Evolutionary conservation across 2,797 vertebrate species (phyloP).

Genomic region (Periophthalmus magnuspinnatus): DNA sequence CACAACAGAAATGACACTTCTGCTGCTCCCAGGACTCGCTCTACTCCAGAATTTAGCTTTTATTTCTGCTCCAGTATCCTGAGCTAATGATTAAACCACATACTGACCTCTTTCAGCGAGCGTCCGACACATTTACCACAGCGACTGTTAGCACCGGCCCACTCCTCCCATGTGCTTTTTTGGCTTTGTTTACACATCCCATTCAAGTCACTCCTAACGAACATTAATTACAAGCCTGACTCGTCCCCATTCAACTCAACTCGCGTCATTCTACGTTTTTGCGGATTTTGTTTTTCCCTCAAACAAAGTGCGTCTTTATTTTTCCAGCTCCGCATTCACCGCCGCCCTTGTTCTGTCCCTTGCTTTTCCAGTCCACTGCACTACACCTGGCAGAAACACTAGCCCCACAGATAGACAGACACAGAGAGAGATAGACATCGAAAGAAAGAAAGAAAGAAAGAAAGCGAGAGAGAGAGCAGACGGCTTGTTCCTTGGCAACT

Average conservation of each 20-base stretch:
- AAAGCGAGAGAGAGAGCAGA: slow-evolving; percentile 19
- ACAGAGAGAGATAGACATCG: neutral
- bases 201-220: neutral
- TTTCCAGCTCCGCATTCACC: neutral
- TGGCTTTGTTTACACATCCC: neutral
- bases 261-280: neutral
- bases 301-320: neutral
- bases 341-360: neutral
- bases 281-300: neutral
- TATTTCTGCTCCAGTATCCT: neutral
- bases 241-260: neutral
- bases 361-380: slow-evolving; percentile 6
- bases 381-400: slow-evolving; percentile 14
- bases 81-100: neutral
- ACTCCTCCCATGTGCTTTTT: too few relatives aligned
- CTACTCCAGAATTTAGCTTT: neutral
- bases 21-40: neutral
- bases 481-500: slow-evolving; percentile 20
- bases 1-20: neutral
- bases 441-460: too few relatives aligned
- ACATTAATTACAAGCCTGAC: neutral
- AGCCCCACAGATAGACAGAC: slow-evolving; percentile 11
- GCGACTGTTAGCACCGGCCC: neutral
- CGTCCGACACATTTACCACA: neutral
- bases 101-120: neutral